Conservation (phyloP, 1,140 invertebrate species). For the Tetramorium parvispinum region DNA sequence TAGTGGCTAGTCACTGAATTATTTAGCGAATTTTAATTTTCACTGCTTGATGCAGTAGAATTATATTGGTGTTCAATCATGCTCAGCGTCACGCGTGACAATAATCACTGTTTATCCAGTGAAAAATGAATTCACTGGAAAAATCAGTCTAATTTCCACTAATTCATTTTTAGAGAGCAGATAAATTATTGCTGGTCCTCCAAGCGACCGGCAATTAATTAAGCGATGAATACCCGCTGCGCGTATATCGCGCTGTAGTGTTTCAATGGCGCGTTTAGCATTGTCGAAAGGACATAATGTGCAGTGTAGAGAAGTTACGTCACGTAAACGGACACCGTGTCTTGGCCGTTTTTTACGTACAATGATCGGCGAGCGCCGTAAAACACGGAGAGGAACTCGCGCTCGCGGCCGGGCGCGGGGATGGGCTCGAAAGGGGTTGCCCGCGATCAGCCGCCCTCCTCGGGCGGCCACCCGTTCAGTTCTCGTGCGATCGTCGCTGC, state of each 20-base stretch:
- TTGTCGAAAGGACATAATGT: background rate
- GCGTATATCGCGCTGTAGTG: too few species aligned
- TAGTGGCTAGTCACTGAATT: too few species aligned
- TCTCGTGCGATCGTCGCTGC: slow-evolving; percentile 67
- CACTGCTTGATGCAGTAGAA: too few species aligned
- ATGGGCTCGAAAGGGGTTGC: slow-evolving; percentile 68
- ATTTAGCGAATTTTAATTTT: too few species aligned
- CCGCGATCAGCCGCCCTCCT: slow-evolving; percentile 58
- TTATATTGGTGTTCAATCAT: too few species aligned
- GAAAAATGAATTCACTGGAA: too few species aligned
- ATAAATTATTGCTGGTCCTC: background rate
- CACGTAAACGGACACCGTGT: slow-evolving; percentile 30
- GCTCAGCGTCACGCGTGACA: too few species aligned
- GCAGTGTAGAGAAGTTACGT: background rate
- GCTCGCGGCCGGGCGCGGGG: background rate
- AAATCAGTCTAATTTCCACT: too few species aligned
- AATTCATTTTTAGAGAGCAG: background rate
- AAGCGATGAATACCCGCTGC: background rate
- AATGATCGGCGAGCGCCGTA: background rate
- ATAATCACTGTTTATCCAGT: too few species aligned
- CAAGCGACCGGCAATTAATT: background rate
- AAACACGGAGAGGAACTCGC: background rate
- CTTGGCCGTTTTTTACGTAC: slow-evolving; percentile 16
- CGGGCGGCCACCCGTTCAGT: slow-evolving; percentile 66
- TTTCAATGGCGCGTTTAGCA: background rate